Evolutionary conservation across 1,140 invertebrate genomes (phyloP).

Genomic region (Scaptodrosophila lebanonensis): DNA sequence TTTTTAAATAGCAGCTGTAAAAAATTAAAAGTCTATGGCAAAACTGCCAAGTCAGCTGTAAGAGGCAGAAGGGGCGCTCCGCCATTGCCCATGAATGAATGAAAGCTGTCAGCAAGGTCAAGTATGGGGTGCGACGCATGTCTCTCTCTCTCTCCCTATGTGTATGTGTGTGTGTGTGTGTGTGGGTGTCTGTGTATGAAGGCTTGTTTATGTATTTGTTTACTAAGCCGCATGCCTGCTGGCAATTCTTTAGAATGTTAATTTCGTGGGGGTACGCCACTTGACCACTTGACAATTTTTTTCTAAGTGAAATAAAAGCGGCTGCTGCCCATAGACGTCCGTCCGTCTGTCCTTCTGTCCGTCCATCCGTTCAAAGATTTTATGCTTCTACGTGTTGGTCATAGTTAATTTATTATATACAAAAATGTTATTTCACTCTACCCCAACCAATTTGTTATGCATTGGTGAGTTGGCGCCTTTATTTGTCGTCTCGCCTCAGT

Average conservation of each 20-base stretch:
- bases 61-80: slow-evolving; percentile 34
- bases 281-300: slow-evolving; percentile 62
- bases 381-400: slow-evolving; percentile 60
- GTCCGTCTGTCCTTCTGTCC: slow-evolving; percentile 24
- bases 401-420: slow-evolving; percentile 66
- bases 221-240: too few relatives aligned
- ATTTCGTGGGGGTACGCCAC: too few relatives aligned
- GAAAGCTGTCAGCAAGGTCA: slow-evolving; percentile 56
- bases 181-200: too few relatives aligned
- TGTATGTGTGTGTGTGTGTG: too few relatives aligned
- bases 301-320: too few relatives aligned
- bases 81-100: slow-evolving; percentile 42
- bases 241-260: too few relatives aligned
- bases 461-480: background rate
- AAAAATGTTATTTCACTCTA: slow-evolving; percentile 1
- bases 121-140: too few relatives aligned
- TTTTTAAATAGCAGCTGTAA: slow-evolving; percentile 60
- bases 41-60: slow-evolving; percentile 60
- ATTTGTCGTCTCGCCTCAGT: slow-evolving; percentile 33
- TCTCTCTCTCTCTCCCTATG: too few relatives aligned
- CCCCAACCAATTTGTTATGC: background rate
- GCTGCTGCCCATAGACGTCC: slow-evolving; percentile 12
- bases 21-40: slow-evolving; percentile 60
- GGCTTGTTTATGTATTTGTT: too few relatives aligned
- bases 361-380: slow-evolving; percentile 40